phyloP scores from a whole-genome alignment of 2,113 vertebrate genomes.

The Elanus axillaris region DNA sequence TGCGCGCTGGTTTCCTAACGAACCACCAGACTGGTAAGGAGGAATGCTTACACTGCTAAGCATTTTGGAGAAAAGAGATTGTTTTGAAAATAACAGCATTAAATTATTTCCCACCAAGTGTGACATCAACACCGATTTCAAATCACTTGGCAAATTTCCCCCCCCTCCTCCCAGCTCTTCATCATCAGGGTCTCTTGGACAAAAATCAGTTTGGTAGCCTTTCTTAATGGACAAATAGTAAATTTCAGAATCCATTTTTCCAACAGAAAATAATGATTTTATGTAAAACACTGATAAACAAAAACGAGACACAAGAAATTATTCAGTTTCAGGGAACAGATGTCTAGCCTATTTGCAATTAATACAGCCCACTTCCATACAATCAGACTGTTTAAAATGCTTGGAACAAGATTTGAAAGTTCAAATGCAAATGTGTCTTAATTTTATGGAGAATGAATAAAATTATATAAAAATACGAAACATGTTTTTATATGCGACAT shows the following conservation, averaged over 20 bases:
- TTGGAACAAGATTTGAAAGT: conserved; percentile 68
- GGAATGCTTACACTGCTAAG: background rate
- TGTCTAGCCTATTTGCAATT: conserved; percentile 69
- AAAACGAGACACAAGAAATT: conserved; percentile 40
- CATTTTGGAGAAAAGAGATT: background rate
- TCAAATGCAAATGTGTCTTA: conserved; percentile 62
- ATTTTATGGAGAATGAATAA: conserved; percentile 65
- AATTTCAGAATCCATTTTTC: background rate
- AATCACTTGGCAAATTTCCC: background rate
- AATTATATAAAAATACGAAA: conserved; percentile 2
- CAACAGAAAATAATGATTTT: background rate
- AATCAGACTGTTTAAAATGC: conserved; percentile 67
- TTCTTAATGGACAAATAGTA: background rate
- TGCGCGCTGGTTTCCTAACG: rapidly evolving
- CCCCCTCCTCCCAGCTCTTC: background rate
- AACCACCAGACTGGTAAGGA: background rate
- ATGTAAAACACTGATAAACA: conserved; percentile 58
- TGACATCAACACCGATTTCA: background rate
- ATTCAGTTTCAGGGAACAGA: conserved; percentile 60
- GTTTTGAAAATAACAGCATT: background rate
- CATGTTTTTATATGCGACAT: background rate
- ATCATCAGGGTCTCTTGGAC: background rate
- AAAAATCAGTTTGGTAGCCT: background rate
- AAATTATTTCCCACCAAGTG: background rate
- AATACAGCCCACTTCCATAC: conserved; percentile 70